Evolutionary conservation across 2,888 invertebrate species (phyloP), one percentile per base, ranked within the genome.

Genomic region (Diplolepis rosae): DNA sequence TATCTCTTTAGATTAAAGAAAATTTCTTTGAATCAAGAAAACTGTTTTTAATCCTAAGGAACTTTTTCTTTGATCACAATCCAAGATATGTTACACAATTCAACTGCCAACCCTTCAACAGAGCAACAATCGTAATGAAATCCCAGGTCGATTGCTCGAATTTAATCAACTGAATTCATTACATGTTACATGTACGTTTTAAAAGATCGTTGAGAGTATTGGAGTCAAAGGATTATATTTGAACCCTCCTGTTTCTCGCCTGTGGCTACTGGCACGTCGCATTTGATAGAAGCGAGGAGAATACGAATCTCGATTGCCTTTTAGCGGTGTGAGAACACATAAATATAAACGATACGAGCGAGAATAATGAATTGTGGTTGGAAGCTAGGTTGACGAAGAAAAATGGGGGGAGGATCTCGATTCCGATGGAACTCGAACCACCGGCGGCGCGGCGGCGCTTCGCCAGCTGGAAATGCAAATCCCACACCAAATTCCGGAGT

Each of bases 391-490:
- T 73, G 75, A 76, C 70, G 70, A 78, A 72, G 76, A 76, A 66
- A 74, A 75, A 78, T 76, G 71, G 73, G 68, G 72, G 72, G 70
- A 73, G 74, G 13, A 39, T 61, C 65, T 65, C 67, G 73, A 72
- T 69, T 72, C 66, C 70, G 69, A 70, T 66, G 70, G 68, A 75
- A 74, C 68, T 74, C 72, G 72, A 70, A 68, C 67, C 72, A 54
- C 28, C 42, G 52, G 9, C 52, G 39, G 32, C 45, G 9, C 52
- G 39, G 32, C 45, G 30, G 35, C 35, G 13, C 11, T 24, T 2
- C 39, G 42, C 69, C 75, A 77, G 73, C 74, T 77, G 73, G 70
- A 79, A 78, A 79, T 79, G 77, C 68, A 75, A 77, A 79, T 77
- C 70, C 70, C 52, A 67, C 66, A 56, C 70, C 66, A 68, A 69